Base-by-base conservation (phyloP, 2,888 invertebrate species). In the Meloe dianella region DNA sequence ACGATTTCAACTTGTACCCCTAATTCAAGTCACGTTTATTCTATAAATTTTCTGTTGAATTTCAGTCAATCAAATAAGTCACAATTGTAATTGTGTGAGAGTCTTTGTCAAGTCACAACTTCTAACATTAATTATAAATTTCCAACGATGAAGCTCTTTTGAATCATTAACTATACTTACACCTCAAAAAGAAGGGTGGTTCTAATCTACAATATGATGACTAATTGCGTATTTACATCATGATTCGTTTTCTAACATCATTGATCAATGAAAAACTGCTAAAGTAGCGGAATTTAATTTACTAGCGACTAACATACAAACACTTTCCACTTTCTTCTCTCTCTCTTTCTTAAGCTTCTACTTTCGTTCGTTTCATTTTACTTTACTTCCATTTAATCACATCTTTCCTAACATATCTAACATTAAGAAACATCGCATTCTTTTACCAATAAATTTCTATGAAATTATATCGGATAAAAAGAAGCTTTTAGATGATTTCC, bases 271-370 rank as follows among this genome's bases (percentile, higher is more conserved):
- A 68, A 73, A 73, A 73, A 75, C 68, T 72, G 73, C 68, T 67
- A 61, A 69, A 72, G 69, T 72, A 69, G 71, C 73, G 69, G 71
- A 75, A 74, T 74, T 77, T 75, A 75, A 75, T 75, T 75, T 73
- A 70, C 64, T 66, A 70, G 71, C 73, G n/a, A n/a, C n/a, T 73
- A 70, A 71, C 67, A 70, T 61, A 71, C 41, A 32, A 61, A 32
- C 27, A 41, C 56, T 32, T 60, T 58, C 60, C 58, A 27, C 58
- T 14, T 58, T 22, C n/a, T n/a, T n/a, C n/a, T n/a, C n/a, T n/a
- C n/a, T n/a, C n/a, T n/a, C n/a, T n/a, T n/a, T n/a, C n/a, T n/a
- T n/a, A n/a, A n/a, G n/a, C n/a, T n/a, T n/a, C n/a, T n/a, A n/a
- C n/a, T n/a, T n/a, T n/a, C n/a, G n/a, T n/a, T n/a, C n/a, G n/a